A percentile compares a stretch with the other conserved stretches of the same genome.
phyloP scores from a whole-genome alignment of 1,140 invertebrate genomes.

The Aethina tumida region DNA sequence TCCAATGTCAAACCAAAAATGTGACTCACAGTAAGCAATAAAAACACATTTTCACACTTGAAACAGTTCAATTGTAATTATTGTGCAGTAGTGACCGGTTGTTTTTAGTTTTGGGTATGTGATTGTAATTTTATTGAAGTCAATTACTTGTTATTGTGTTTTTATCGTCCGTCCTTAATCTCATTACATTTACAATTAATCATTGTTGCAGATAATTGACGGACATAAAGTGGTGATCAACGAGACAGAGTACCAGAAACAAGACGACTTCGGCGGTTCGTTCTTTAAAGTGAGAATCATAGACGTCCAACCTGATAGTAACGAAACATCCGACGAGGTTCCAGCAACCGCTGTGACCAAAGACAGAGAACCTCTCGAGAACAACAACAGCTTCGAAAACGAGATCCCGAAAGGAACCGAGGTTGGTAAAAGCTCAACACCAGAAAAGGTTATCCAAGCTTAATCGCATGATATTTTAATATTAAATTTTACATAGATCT shows the following conservation, averaged over 20 bases:
- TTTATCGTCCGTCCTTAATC: too few species aligned
- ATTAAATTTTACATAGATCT: background rate
- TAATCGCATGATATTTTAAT: conserved; percentile 8
- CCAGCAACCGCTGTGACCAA: conserved; percentile 17
- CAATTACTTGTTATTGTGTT: background rate
- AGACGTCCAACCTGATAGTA: conserved; percentile 40
- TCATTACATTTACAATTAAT: too few species aligned
- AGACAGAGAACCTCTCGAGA: conserved; percentile 25
- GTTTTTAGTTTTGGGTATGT: too few species aligned
- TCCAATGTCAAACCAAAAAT: too few species aligned
- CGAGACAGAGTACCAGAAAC: conserved; percentile 42
- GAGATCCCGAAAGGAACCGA: conserved; percentile 29
- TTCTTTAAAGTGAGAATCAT: conserved; percentile 42
- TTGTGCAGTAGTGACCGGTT: too few species aligned
- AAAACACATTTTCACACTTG: too few species aligned
- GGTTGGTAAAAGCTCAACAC: conserved; percentile 28
- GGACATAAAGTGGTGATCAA: conserved; percentile 48
- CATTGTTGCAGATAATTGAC: conserved; percentile 40
- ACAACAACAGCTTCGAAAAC: conserved; percentile 26
- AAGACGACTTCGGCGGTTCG: conserved; percentile 34
- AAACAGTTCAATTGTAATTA: too few species aligned
- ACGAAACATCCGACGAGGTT: conserved; percentile 27
- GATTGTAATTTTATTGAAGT: too few species aligned
- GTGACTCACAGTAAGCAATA: too few species aligned
- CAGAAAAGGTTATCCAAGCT: conserved; percentile 24